phyloP scores from a whole-genome alignment of 2,113 vertebrate species.

The Enhydra lutris region DNA sequence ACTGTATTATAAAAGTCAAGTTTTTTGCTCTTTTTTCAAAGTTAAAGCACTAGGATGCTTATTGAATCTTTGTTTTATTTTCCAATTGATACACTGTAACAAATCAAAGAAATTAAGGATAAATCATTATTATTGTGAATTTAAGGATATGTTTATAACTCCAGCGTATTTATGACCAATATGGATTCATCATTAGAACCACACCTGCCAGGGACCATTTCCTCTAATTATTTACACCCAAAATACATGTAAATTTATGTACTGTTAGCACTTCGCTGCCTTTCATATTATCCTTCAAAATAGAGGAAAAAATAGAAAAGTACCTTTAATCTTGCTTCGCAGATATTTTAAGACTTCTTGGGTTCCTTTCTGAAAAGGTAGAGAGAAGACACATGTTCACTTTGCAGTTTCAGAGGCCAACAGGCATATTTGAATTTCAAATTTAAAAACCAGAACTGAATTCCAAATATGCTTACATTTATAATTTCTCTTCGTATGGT shows the following conservation, averaged over 20 bases:
- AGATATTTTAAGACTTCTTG: constrained; percentile 94
- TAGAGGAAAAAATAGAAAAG: not conserved
- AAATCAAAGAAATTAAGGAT: constrained; percentile 23
- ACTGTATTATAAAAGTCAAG: not conserved
- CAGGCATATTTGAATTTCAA: not conserved
- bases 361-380: constrained; percentile 91
- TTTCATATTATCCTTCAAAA: not conserved
- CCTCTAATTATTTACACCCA: not conserved
- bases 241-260: not conserved
- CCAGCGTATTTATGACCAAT: not conserved
- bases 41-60: not conserved
- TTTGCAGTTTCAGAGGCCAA: not conserved
- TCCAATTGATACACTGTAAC: not conserved
- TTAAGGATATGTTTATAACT: not conserved
- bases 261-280: not conserved
- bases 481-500: constrained; percentile 93
- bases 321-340: constrained; percentile 94
- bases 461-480: constrained; percentile 83
- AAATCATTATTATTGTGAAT: not conserved
- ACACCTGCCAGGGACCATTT: not conserved
- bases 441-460: not conserved
- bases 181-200: not conserved
- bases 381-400: not conserved
- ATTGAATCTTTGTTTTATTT: not conserved
- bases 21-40: constrained; percentile 22